Base-by-base conservation (phyloP, 2,113 vertebrate genomes). In the Anarhynchus alexandrinus region DNA sequence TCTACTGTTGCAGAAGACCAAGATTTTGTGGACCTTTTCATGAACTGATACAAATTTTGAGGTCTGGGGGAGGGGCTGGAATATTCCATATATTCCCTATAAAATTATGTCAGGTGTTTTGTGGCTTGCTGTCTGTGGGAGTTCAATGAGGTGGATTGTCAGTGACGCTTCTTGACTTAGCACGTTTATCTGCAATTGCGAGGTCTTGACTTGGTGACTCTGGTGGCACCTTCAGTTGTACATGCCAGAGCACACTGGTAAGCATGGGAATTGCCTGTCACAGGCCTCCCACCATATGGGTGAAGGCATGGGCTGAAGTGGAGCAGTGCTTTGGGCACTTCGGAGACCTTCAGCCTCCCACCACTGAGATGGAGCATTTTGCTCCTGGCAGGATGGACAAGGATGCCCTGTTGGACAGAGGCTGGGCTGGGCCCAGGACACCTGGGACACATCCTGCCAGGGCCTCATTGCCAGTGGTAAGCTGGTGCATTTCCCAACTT, bases 1-100 rank as follows among this genome's bases (percentile, higher is more conserved):
- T 57, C 20, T 66, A 8, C 7, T 79, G 12, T n/a, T 74, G 18
- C 23, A 34, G 15, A 45, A 6, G 9, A 21, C 22, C 13, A 52
- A 71, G 32, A 32, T 42, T 55, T 62, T 71, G 23, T 21, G 2
- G 40, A 51, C 3, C 38, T 52, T 36, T 66, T 71, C 76, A 15
- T 43, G 17, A 71, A 59, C 8, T 32, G 13, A 55, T 38, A 40
- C 2, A 64, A 8, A 64, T 52, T 45, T 67, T 3, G 2, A 76
- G 3, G 5, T 19, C 19, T 45, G 3, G 9, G 7, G 2, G 1
- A 61, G 5, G 7, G 4, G 3, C 13, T 71, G 45, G 71, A 88
- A 29, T 38, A 51, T 42, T 79, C 11, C 4, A 12, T 58, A 27
- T 34, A 47, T 14, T 69, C 15, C 4, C 9, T 49, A 6, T 15